Evolutionary conservation across 2,888 invertebrate genomes (phyloP).

Genomic region (Girardia tigrina): DNA sequence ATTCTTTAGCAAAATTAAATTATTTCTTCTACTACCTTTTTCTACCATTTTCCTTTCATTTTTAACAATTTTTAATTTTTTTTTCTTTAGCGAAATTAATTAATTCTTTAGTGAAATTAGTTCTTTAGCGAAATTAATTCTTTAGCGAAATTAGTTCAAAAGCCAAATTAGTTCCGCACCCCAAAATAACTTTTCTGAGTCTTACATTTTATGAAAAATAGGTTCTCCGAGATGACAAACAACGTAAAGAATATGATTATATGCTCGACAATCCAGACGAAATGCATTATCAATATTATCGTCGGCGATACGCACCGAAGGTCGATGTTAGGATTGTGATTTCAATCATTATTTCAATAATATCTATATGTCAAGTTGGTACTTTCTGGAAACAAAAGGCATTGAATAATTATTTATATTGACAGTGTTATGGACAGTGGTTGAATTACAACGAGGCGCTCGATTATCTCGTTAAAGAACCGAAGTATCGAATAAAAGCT

Average conservation of each 20-base stretch:
- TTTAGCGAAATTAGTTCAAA: too few relatives aligned
- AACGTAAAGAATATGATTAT: constrained; percentile 74
- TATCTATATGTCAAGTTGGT: constrained; percentile 67
- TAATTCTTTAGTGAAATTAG: too few relatives aligned
- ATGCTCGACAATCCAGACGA: constrained; percentile 84
- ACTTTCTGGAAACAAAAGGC: too few relatives aligned
- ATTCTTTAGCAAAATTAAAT: too few relatives aligned
- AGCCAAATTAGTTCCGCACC: too few relatives aligned
- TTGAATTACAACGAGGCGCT: constrained; percentile 65
- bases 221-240: constrained; percentile 76
- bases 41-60: too few relatives aligned
- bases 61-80: too few relatives aligned
- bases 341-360: constrained; percentile 66
- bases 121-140: too few relatives aligned
- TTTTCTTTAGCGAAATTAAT: too few relatives aligned
- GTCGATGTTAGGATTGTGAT: constrained; percentile 77
- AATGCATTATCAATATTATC: constrained; percentile 75
- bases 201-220: too few relatives aligned
- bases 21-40: too few relatives aligned
- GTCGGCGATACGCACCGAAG: constrained; percentile 71
- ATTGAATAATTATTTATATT: neutral
- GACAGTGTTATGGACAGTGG: constrained; percentile 52
- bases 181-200: too few relatives aligned
- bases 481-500: constrained; percentile 66
- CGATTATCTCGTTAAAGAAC: constrained; percentile 69